phyloP scores from a whole-genome alignment of 2,888 invertebrate species.

The Luperina nickerlii region DNA sequence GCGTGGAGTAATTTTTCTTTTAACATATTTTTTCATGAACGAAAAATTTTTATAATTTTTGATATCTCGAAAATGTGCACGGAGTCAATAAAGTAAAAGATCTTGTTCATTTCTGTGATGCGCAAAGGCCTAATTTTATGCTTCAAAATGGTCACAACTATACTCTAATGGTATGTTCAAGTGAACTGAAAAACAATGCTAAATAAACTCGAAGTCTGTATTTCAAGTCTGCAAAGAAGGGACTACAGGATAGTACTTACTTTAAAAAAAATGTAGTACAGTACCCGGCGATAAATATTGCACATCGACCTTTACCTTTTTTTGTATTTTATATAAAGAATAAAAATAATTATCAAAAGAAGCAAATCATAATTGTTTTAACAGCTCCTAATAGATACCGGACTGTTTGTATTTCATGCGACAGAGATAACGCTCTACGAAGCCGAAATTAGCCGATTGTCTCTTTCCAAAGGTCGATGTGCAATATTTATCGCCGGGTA shows the following conservation, averaged over 20 bases:
- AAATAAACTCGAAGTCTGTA: not conserved
- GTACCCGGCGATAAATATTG: too few species aligned
- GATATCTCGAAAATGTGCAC: not conserved
- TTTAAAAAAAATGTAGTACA: not conserved
- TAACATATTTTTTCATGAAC: slow-evolving; percentile 47
- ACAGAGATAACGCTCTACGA: too few species aligned
- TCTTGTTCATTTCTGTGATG: not conserved
- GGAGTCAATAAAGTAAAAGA: not conserved
- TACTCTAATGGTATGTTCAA: not conserved
- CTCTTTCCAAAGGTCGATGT: too few species aligned
- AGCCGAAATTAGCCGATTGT: too few species aligned
- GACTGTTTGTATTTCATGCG: too few species aligned
- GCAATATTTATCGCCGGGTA: too few species aligned
- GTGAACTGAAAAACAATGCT: not conserved
- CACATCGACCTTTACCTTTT: too few species aligned
- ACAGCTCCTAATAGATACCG: too few species aligned
- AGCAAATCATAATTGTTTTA: too few species aligned
- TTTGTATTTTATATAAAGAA: too few species aligned
- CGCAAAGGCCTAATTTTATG: slow-evolving; percentile 16
- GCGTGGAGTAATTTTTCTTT: slow-evolving; percentile 15
- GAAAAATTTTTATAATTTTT: not conserved
- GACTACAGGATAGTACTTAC: not conserved
- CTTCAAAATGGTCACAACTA: slow-evolving; percentile 2
- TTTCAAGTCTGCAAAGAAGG: not conserved
- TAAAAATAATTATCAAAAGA: too few species aligned